These are phyloP conservation scores for Aleiodes sp. DNA, from an alignment of 1,140 invertebrate species.

Conservation along the genomic window DNA sequence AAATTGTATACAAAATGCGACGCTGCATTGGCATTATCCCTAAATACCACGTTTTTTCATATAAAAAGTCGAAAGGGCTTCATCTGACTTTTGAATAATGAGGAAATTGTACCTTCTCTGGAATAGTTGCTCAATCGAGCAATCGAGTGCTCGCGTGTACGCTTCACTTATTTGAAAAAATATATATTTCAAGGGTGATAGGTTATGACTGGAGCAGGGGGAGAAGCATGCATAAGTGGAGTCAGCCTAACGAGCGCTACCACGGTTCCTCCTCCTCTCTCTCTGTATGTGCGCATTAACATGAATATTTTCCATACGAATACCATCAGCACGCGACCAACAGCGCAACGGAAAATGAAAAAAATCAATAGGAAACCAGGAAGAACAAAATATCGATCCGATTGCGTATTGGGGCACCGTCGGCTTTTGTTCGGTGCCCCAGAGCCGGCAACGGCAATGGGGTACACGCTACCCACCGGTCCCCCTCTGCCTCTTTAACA, in stretches of 20 bases:
- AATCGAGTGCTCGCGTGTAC: slow-evolving; percentile 27
- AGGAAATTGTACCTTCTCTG: slow-evolving; percentile 25
- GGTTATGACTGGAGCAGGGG: neutral
- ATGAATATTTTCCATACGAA: slow-evolving; percentile 48
- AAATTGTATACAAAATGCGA: too few relatives aligned
- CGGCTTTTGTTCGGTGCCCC: slow-evolving; percentile 12
- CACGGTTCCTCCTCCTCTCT: slow-evolving; percentile 1
- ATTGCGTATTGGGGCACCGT: slow-evolving; percentile 9
- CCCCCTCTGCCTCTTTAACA: slow-evolving; percentile 16
- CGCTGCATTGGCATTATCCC: too few relatives aligned
- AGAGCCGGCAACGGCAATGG: slow-evolving; percentile 13
- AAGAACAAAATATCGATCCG: slow-evolving; percentile 53
- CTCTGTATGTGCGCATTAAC: slow-evolving; percentile 24
- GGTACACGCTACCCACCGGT: neutral
- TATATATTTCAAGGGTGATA: neutral
- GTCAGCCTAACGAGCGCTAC: slow-evolving; percentile 7
- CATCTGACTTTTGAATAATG: neutral
- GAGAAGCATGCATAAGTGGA: neutral
- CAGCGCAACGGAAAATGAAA: slow-evolving; percentile 20
- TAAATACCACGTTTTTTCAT: too few relatives aligned
- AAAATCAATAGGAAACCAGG: slow-evolving; percentile 50
- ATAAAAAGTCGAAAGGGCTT: too few relatives aligned
- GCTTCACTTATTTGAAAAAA: neutral
- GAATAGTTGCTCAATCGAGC: slow-evolving; percentile 19
- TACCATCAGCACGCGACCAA: slow-evolving; percentile 33